Percentiles rank a stretch among this genome's conserved stretches.
These are phyloP conservation scores for Lepidochitona cinerea DNA, from an alignment of 2,888 invertebrate species.

Conservation along the genomic window DNA sequence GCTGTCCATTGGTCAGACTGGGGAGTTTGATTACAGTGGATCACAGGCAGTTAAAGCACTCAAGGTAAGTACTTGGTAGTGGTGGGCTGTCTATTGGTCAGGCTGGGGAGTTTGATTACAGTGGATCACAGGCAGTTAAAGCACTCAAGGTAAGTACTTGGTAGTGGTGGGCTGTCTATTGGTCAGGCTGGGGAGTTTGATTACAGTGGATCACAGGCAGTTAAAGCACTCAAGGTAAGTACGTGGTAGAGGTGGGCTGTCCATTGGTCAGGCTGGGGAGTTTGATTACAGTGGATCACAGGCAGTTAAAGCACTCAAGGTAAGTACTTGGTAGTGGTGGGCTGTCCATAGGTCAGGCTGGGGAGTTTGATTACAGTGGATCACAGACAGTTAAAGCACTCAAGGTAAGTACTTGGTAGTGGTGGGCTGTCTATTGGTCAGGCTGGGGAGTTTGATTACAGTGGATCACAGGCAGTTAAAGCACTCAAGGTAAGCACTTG, in stretches of 20 bases:
- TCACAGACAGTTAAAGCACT: constrained; percentile 20
- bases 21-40: constrained; percentile 13
- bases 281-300: too few species aligned
- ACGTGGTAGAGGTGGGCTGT: too few species aligned
- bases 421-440: constrained; percentile 63
- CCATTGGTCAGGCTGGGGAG: too few species aligned
- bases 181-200: too few species aligned
- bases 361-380: constrained; percentile 13
- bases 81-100: constrained; percentile 63
- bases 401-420: constrained; percentile 27
- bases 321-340: too few species aligned
- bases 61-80: constrained; percentile 27
- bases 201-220: too few species aligned
- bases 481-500: constrained; percentile 47
- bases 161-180: too few species aligned
- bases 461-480: constrained; percentile 62
- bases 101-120: constrained; percentile 65
- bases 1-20: too few species aligned
- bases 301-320: too few species aligned
- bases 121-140: constrained; percentile 62
- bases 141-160: constrained; percentile 47
- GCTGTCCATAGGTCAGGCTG: too few species aligned
- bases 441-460: constrained; percentile 65
- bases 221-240: too few species aligned
- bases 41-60: constrained; percentile 20